Evolutionary conservation across 2,888 invertebrate genomes (phyloP).

Genomic region (Hypomecis atomaria): DNA sequence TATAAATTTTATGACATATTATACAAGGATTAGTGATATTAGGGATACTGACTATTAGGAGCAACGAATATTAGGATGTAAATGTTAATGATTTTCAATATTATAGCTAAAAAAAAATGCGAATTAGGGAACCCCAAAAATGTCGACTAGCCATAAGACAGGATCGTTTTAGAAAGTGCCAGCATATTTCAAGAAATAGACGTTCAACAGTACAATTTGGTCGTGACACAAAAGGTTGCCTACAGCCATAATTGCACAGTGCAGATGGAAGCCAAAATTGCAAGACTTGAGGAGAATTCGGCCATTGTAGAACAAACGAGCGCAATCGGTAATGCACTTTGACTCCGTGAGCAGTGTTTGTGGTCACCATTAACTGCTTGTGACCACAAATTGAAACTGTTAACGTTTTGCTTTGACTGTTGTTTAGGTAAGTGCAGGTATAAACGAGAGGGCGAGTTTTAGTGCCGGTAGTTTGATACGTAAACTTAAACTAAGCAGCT

Average conservation of each 20-base stretch:
- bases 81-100: too few relatives aligned
- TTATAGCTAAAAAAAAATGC: too few relatives aligned
- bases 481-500: neutral
- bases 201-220: conserved; percentile 5
- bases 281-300: conserved; percentile 38
- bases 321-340: conserved; percentile 56
- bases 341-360: conserved; percentile 53
- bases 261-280: conserved; percentile 41
- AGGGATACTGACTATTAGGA: too few relatives aligned
- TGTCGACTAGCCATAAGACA: too few relatives aligned
- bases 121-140: too few relatives aligned
- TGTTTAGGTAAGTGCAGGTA: conserved; percentile 47
- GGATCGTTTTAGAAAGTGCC: neutral
- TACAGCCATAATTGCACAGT: conserved; percentile 37
- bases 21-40: too few relatives aligned
- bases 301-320: conserved; percentile 41
- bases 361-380: conserved; percentile 54
- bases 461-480: conserved; percentile 4
- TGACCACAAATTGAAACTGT: conserved; percentile 63
- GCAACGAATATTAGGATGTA: too few relatives aligned
- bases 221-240: conserved; percentile 34
- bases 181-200: neutral
- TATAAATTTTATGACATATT: too few relatives aligned
- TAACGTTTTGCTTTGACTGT: conserved; percentile 49
- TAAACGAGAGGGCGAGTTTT: conserved; percentile 15